phyloP scores from a whole-genome alignment of 1,140 invertebrate species.

The Nasonia longicornis region DNA sequence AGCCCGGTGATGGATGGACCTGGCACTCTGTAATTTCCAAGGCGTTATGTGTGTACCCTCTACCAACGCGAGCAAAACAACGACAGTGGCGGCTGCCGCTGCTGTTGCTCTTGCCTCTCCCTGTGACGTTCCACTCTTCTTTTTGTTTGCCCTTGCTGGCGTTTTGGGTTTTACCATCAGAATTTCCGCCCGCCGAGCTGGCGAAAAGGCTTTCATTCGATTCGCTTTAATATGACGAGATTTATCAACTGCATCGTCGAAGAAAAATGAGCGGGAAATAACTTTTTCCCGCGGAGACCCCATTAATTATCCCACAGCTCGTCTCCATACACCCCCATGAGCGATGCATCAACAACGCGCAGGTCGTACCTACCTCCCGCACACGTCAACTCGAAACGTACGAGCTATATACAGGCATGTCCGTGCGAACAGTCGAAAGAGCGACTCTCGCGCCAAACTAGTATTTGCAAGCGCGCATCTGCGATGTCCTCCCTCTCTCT shows the following conservation, averaged over 20 bases:
- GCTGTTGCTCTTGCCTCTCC: constrained; percentile 32
- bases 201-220: background rate
- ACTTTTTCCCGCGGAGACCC: background rate
- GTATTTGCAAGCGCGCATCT: constrained; percentile 6
- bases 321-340: background rate
- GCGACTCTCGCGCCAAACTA: background rate
- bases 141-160: background rate
- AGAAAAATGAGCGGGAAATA: background rate
- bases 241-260: no score
- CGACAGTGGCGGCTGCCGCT: background rate
- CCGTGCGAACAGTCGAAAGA: background rate
- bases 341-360: background rate
- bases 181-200: constrained; percentile 18
- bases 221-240: background rate
- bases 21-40: constrained; percentile 66
- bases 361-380: background rate
- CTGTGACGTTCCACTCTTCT: constrained; percentile 47
- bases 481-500: background rate
- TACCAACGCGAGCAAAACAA: constrained; percentile 60
- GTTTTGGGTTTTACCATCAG: constrained; percentile 9
- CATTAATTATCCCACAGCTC: background rate
- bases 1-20: constrained; percentile 64
- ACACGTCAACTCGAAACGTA: background rate
- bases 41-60: constrained; percentile 66
- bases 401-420: background rate